phyloP scores from a whole-genome alignment of 2,888 invertebrate species.

The Merodon equestris region DNA sequence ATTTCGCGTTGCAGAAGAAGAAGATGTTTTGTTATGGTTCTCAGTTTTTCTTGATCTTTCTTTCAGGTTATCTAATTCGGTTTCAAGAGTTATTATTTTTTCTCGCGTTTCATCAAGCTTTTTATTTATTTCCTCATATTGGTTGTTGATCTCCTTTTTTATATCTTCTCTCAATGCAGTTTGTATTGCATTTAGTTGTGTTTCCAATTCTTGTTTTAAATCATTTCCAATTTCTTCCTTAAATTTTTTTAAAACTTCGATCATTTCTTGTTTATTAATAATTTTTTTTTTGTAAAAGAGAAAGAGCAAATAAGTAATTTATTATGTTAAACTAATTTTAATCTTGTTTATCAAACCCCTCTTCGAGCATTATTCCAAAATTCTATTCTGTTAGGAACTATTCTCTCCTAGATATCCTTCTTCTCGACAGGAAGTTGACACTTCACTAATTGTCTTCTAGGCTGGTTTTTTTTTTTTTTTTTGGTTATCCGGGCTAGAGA shows the following conservation, averaged over 20 bases:
- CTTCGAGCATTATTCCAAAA: too few species aligned
- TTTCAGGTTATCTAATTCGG: neutral
- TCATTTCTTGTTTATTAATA: slow-evolving; percentile 3
- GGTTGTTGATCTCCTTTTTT: neutral
- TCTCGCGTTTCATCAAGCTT: neutral
- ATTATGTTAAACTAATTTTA: too few species aligned
- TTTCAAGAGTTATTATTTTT: neutral
- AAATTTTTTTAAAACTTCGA: neutral
- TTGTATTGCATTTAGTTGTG: neutral
- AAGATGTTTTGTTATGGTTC: slow-evolving; percentile 5
- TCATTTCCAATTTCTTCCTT: neutral
- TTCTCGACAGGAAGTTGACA: too few species aligned
- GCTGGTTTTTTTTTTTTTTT: too few species aligned
- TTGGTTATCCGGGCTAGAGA: too few species aligned
- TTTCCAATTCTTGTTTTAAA: neutral
- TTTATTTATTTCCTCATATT: neutral
- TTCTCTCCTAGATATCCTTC: too few species aligned
- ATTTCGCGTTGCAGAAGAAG: too few species aligned
- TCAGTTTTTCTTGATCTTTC: slow-evolving; percentile 5
- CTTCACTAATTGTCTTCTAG: too few species aligned
- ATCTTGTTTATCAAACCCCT: too few species aligned
- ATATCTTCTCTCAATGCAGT: slow-evolving; percentile 4
- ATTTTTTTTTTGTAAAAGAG: too few species aligned
- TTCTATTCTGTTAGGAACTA: too few species aligned
- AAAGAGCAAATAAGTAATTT: too few species aligned